phyloP scores from a whole-genome alignment of 2,797 vertebrate species.

The Gallirallus australis region DNA sequence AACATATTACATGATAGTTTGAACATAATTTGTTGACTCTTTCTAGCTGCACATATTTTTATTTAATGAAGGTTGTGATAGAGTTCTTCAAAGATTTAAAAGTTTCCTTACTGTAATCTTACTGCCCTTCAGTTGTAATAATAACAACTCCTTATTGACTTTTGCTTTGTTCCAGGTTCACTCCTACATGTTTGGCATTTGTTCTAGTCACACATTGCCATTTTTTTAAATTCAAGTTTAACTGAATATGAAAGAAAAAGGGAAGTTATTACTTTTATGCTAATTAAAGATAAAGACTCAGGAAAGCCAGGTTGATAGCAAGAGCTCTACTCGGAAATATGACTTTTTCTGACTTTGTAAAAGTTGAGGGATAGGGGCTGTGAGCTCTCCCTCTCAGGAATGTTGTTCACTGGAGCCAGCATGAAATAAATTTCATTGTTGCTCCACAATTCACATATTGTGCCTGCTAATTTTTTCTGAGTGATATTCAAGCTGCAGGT shows the following conservation, averaged over 20 bases:
- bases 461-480: not conserved
- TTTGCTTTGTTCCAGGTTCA: not conserved
- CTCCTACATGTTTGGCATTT: not conserved
- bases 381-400: not conserved
- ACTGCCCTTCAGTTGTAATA: not conserved
- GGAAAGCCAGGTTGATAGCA: not conserved
- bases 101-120: not conserved
- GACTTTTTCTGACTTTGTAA: not conserved
- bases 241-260: not conserved
- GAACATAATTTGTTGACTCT: not conserved
- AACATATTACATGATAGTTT: not conserved
- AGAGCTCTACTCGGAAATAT: not conserved
- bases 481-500: not conserved
- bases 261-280: not conserved
- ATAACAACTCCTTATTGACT: not conserved
- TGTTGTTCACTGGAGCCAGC: not conserved
- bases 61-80: not conserved
- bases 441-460: not conserved
- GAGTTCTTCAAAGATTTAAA: not conserved
- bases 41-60: not conserved
- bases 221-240: not conserved
- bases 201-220: not conserved
- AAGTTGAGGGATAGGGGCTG: not conserved
- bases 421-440: not conserved
- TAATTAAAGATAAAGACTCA: not conserved